Conservation (phyloP, 2,797 vertebrate genomes). For the Melanotaenia maccullochi region DNA sequence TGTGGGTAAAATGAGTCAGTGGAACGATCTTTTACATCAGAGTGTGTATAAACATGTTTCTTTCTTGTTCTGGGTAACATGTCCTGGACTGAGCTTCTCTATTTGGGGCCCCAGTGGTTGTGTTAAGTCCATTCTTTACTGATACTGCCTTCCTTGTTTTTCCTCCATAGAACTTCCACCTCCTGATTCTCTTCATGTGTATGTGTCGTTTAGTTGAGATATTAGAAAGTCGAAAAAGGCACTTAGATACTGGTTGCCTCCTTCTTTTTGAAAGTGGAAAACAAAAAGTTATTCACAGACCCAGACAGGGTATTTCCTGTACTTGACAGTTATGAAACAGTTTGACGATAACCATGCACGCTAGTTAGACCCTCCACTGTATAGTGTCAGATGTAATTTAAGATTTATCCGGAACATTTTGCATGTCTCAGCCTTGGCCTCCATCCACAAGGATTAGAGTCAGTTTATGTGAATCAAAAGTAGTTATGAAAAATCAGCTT, state of each 20-base stretch:
- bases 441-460: constrained; percentile 51
- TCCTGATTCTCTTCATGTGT: neutral
- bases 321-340: constrained; percentile 21
- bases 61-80: constrained; percentile 42
- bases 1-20: constrained; percentile 12
- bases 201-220: neutral
- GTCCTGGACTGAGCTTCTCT: neutral
- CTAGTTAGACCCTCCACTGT: neutral
- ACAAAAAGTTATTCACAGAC: neutral
- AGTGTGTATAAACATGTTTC: neutral
- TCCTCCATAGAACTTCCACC: constrained; percentile 12
- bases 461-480: constrained; percentile 60
- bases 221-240: neutral
- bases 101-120: constrained; percentile 1
- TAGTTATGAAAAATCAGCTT: constrained; percentile 49
- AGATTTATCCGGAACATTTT: constrained; percentile 23
- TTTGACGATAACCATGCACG: constrained; percentile 16
- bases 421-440: constrained; percentile 33
- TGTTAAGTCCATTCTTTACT: constrained; percentile 27
- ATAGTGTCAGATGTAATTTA: constrained; percentile 9
- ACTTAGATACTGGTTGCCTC: neutral
- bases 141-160: constrained; percentile 55
- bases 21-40: constrained; percentile 1
- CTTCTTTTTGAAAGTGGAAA: constrained; percentile 11
- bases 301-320: constrained; percentile 5